A percentile compares a stretch with the other conserved stretches of the same genome.
Conservation (phyloP, 1,140 invertebrate species). For the Acromyrmex echinatior region DNA sequence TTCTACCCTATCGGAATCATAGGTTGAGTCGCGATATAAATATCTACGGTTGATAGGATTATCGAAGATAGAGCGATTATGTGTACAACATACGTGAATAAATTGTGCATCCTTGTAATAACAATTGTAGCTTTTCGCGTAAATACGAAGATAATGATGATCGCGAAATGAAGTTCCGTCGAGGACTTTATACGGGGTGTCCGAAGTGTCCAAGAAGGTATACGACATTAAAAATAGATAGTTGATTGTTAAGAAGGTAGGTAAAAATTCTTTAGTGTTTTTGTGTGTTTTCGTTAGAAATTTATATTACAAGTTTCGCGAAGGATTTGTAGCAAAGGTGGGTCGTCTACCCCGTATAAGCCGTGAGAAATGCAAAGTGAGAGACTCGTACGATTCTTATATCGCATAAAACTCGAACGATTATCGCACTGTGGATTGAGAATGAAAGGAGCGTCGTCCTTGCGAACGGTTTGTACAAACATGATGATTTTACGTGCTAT, state of each 20-base stretch:
- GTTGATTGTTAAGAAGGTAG: background rate
- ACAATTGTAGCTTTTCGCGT: constrained; percentile 1
- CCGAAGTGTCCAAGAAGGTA: background rate
- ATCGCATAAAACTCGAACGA: constrained; percentile 17
- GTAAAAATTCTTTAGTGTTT: background rate
- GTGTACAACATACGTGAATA: constrained; percentile 41
- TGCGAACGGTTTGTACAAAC: constrained; percentile 43
- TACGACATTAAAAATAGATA: background rate
- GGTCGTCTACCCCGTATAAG: constrained; percentile 9
- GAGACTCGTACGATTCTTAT: background rate
- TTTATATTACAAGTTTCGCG: constrained; percentile 33
- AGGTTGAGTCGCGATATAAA: constrained; percentile 36
- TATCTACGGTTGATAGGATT: background rate
- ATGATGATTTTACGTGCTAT: constrained; percentile 32
- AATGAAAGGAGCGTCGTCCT: constrained; percentile 14
- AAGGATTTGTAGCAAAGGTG: background rate
- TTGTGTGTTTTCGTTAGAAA: background rate
- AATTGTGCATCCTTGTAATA: constrained; percentile 4
- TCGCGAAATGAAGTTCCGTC: background rate
- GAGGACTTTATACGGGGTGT: background rate
- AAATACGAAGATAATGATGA: background rate
- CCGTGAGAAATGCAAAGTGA: background rate
- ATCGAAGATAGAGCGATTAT: constrained; percentile 27
- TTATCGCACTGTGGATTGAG: constrained; percentile 7
- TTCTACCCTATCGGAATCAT: background rate